Percentiles rank a stretch among this genome's conserved stretches.
Conservation (phyloP, 2,888 invertebrate genomes). For the Leptopterna dolabrata region DNA sequence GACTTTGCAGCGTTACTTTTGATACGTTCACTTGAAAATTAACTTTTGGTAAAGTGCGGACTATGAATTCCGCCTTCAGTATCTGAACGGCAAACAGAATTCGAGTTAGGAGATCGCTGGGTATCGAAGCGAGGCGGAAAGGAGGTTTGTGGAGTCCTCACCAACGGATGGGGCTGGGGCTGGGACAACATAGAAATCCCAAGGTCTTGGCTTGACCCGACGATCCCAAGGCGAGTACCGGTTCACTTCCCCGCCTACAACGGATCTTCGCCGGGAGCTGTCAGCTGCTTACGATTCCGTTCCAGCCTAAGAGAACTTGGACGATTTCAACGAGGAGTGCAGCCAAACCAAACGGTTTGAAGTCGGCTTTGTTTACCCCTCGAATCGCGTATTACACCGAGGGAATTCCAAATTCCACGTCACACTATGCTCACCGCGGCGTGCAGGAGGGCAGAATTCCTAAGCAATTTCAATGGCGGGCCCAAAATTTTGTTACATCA, state of each 20-base stretch:
- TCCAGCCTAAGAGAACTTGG: not conserved
- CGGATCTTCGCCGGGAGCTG: not conserved
- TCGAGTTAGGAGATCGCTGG: not conserved
- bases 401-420: no score
- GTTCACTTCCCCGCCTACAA: slow-evolving; percentile 31
- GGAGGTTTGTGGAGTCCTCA: not conserved
- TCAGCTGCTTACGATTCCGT: not conserved
- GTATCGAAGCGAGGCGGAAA: not conserved
- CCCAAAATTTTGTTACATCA: no score
- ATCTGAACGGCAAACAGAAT: not conserved
- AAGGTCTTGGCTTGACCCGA: slow-evolving; percentile 38
- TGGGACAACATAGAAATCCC: slow-evolving; percentile 30
- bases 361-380: no score
- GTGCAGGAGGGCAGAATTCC: no score
- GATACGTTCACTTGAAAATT: not conserved
- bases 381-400: no score
- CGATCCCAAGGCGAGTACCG: not conserved
- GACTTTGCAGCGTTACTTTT: no score
- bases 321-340: no score
- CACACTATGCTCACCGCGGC: no score
- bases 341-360: no score
- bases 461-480: no score
- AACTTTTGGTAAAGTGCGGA: not conserved
- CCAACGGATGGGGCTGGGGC: not conserved
- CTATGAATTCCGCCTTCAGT: not conserved